These are phyloP conservation scores for Xenopus borealis DNA, from an alignment of 2,113 vertebrate genomes.

Conservation along the genomic window DNA sequence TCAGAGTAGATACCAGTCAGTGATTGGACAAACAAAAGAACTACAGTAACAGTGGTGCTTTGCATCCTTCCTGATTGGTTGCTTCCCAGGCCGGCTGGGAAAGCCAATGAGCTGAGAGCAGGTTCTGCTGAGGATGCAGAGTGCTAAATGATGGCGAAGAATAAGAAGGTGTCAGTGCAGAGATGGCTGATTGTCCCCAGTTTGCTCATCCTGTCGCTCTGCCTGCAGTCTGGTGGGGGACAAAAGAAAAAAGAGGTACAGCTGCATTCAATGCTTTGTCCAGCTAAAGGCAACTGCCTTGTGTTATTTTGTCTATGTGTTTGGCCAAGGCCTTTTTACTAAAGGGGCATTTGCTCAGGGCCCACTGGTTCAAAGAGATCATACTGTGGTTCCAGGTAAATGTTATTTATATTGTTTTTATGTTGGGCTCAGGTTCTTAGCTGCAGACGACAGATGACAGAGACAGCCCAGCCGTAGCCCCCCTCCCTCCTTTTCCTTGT, in stretches of 20 bases:
- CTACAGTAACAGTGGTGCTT: slow-evolving; percentile 51
- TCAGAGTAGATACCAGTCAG: too few species aligned
- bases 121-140: slow-evolving; percentile 47
- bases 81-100: not conserved
- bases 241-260: slow-evolving; percentile 79
- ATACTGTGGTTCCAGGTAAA: too few species aligned
- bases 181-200: slow-evolving; percentile 49
- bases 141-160: slow-evolving; percentile 38
- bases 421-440: too few species aligned
- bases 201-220: slow-evolving; percentile 61
- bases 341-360: too few species aligned
- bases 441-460: too few species aligned
- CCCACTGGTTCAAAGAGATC: too few species aligned
- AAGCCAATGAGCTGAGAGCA: slow-evolving; percentile 33
- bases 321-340: too few species aligned
- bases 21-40: slow-evolving; percentile 9
- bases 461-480: too few species aligned
- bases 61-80: slow-evolving; percentile 46
- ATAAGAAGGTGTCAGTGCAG: slow-evolving; percentile 12
- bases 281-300: not conserved
- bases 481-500: too few species aligned
- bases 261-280: slow-evolving; percentile 30
- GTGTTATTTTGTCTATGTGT: too few species aligned
- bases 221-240: slow-evolving; percentile 68
- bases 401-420: too few species aligned